Evolutionary conservation across 2,888 invertebrate species (phyloP).

Genomic region (Amorpha juglandis): DNA sequence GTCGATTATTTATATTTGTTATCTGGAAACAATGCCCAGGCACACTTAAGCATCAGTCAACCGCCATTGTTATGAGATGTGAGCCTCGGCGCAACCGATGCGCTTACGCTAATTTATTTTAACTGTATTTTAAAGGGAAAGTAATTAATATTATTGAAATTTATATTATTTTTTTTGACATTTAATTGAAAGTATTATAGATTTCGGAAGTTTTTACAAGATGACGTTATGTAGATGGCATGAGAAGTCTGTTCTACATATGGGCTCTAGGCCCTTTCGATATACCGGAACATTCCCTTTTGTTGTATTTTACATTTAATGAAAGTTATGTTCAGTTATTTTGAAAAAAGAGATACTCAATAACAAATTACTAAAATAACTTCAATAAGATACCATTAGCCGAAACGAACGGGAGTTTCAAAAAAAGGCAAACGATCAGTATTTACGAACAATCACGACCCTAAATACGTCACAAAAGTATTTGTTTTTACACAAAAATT

Average conservation of each 20-base stretch:
- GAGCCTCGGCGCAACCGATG: conserved; percentile 37
- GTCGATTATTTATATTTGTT: conserved; percentile 71
- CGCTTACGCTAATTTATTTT: conserved; percentile 41
- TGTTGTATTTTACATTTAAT: not conserved
- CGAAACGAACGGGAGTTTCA: not conserved
- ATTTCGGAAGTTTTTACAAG: not conserved
- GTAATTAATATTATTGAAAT: not conserved
- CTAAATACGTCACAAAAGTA: conserved; percentile 16
- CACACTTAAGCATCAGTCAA: conserved; percentile 59
- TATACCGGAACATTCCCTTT: not conserved
- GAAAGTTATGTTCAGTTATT: not conserved
- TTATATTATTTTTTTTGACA: not conserved
- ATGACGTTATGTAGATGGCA: not conserved
- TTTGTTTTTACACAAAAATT: conserved; percentile 19
- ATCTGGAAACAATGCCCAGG: conserved; percentile 71
- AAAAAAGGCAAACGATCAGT: not conserved
- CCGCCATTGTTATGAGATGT: conserved; percentile 49
- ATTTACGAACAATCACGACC: conserved; percentile 14
- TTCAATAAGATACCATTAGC: not conserved
- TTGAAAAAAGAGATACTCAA: not conserved
- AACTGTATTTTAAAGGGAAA: conserved; percentile 27
- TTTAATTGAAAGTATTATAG: not conserved
- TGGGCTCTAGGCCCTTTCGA: not conserved
- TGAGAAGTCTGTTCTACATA: not conserved
- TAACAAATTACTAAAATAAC: not conserved